Conservation (phyloP, 1,140 invertebrate species). For the Chionoecetes opilio region DNA sequence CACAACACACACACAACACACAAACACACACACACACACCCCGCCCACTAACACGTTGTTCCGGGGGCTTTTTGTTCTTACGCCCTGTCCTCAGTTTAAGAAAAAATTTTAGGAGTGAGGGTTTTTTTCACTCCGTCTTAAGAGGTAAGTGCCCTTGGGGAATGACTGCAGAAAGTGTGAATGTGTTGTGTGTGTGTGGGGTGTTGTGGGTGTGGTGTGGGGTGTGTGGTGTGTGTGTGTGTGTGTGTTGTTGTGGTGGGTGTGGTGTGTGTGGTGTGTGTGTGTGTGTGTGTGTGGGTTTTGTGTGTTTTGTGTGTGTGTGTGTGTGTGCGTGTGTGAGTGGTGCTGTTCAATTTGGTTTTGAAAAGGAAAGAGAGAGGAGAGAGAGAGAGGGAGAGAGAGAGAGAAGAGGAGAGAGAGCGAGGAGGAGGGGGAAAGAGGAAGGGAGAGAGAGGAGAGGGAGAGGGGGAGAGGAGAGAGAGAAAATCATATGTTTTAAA, state of each 20-base stretch:
- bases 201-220: too few relatives aligned
- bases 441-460: not conserved
- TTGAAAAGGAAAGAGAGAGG: too few relatives aligned
- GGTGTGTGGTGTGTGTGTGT: not conserved
- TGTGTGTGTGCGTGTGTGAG: not conserved
- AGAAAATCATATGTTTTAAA: too few relatives aligned
- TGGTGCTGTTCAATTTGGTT: not conserved
- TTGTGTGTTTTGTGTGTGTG: too few relatives aligned
- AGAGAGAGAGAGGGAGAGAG: too few relatives aligned
- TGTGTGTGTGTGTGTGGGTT: slow-evolving; percentile 13
- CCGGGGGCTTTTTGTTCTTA: not conserved
- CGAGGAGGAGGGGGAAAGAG: not conserved
- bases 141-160: not conserved
- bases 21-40: too few relatives aligned
- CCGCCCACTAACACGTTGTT: not conserved
- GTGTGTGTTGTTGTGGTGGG: slow-evolving; percentile 11
- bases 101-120: not conserved
- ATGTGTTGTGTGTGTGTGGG: not conserved
- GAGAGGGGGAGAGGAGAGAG: too few relatives aligned
- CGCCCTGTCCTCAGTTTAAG: not conserved
- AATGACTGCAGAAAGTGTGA: not conserved
- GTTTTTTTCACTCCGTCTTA: slow-evolving; percentile 29
- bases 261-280: slow-evolving; percentile 25
- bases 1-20: slow-evolving; percentile 33
- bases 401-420: not conserved